Base-by-base conservation (phyloP, 1,140 invertebrate genomes). In the Drosophila kikkawai region DNA sequence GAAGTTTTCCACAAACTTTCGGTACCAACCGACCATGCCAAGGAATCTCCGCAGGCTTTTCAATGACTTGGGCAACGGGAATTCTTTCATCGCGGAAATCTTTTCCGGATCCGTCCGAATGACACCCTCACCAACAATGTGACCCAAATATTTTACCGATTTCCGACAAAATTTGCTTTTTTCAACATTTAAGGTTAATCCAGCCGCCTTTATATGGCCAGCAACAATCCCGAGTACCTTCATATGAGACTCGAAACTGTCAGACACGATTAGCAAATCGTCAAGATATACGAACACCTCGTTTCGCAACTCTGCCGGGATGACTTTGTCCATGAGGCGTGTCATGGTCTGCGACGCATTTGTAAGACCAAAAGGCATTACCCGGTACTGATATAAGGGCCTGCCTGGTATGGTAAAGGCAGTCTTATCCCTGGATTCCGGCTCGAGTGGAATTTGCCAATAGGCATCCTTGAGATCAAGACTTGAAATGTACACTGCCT, bases 231-330 rank as follows among this genome's bases (percentile, higher is more conserved):
- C 12, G 19, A 19, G 6, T 3, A 55, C 61, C 12, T 9, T 37
- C 6, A 42, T 13, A 44, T 53, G 60, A 1, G 34, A 7, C 6
- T 66, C 51, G 12, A 64, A 55, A 6, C 26, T 44, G 4, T 45
- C 41, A 2, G 41, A 66, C 0, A 66, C 51, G 15, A 66, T 45
- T 1, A 66, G 29, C 1, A 66, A 22, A 17, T 22, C 53, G 13
- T 67, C 42, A 1, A 58, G n/a, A 48, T 45, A n/a, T n/a, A n/a
- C n/a, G n/a, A n/a, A n/a, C n/a, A n/a, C n/a, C n/a, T n/a, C 58
- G 17, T 22, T 34, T 32, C 58, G 13, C 7, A 47, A 9, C 9
- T 19, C 17, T 17, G 47, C 36, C 0, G 47, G 59, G 12, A 48
- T 61, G 1, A 39, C 13, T 3, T 39, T 39, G 2, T 39, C 37